These are phyloP conservation scores for Stichodactyla mertensii DNA, from an alignment of 64 coral and sea anemone genomes.

Conservation along the genomic window DNA sequence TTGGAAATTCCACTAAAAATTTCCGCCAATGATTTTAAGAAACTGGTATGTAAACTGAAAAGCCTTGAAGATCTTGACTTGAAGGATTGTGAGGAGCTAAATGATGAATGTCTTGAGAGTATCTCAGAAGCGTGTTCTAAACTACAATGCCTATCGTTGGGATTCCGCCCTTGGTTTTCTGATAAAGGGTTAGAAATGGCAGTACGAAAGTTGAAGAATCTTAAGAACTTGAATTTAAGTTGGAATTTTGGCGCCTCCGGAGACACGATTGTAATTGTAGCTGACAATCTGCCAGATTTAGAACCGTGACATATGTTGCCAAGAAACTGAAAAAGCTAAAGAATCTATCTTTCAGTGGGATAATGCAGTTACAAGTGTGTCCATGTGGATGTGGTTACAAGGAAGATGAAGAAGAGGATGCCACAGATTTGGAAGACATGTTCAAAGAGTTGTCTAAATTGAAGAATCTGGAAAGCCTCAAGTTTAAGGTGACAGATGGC, in stretches of 20 bases:
- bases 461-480: constrained; percentile 61
- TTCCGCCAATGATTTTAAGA: neutral
- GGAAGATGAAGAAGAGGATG: neutral
- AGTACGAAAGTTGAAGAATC: neutral
- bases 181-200: neutral
- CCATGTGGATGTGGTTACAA: neutral
- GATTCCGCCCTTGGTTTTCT: neutral
- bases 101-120: neutral
- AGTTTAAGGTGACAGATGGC: constrained; percentile 61
- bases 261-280: constrained; percentile 57
- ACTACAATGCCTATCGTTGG: neutral
- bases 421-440: constrained; percentile 64
- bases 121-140: neutral
- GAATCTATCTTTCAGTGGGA: constrained; percentile 87
- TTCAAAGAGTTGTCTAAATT: constrained; percentile 67
- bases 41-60: neutral
- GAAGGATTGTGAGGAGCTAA: neutral
- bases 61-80: neutral
- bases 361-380: constrained; percentile 58
- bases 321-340: constrained; percentile 59
- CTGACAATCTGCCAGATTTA: constrained; percentile 64
- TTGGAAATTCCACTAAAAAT: neutral
- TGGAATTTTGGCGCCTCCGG: neutral
- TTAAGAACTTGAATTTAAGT: neutral
- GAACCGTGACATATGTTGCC: constrained; percentile 65